Base-by-base conservation (phyloP, 1,140 invertebrate genomes). In the Rhynchophorus ferrugineus region DNA sequence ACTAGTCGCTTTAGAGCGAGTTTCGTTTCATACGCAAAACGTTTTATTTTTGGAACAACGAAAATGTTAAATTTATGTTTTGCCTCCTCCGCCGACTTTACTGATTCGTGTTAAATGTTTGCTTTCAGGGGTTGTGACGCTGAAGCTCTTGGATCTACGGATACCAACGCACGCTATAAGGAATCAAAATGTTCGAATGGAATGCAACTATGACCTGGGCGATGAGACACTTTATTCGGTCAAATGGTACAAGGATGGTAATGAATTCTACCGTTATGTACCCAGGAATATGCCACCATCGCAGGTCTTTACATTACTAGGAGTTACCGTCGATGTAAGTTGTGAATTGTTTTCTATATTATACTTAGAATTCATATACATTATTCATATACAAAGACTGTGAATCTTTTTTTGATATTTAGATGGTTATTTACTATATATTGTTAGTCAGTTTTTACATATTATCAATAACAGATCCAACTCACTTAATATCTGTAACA, bases 231-330 rank as follows among this genome's bases (percentile, higher is more conserved):
- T 91, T 5, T 90, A 90, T 71, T 87, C 86, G 1, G 85, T 89
- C 57, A 90, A 89, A 70, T 91, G 87, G 88, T 91, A 90, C 71
- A 89, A 89, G 67, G 87, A 90, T 65, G 85, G 85, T 20, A 79
- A 87, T 63, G 88, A 92, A 70, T 90, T 92, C 73, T 91, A 85
- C 74, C 77, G 88, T 46, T 90, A 81, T 67, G 77, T 90, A 39
- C 86, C 87, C 3, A 75, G 79, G 29, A 83, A 86, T 54, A 71
- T 72, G 44, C 84, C 85, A 35, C 80, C 84, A 0, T 78, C 78
- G n/a, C 82, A 86, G 59, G 79, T 81, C 11, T 90, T 89, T 61
- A 76, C 79, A 18, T 67, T 85, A 43, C 78, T 82, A 2, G 87
- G 87, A 47, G 84, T 91, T 14, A 78, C 80, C 61, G 87, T 93